These are phyloP conservation scores for Polylopha cassiicola DNA, from an alignment of 2,888 invertebrate species.

Conservation along the genomic window DNA sequence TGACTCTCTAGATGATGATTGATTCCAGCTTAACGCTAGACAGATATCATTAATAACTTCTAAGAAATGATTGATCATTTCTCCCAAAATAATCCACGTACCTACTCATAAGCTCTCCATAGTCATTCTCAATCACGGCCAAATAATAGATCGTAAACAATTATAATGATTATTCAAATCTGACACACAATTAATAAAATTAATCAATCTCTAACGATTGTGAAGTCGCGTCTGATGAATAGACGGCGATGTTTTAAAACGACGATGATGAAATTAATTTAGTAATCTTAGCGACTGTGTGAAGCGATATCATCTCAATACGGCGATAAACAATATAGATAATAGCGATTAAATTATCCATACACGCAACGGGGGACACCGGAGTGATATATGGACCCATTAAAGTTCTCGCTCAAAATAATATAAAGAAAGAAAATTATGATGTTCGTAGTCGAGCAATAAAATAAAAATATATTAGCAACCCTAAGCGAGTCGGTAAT, in stretches of 20 bases:
- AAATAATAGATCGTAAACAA: conserved; percentile 31
- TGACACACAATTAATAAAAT: conserved; percentile 25
- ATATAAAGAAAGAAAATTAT: conserved; percentile 62
- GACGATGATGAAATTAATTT: conserved; percentile 22
- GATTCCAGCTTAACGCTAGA: conserved; percentile 50
- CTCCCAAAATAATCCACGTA: conserved; percentile 42
- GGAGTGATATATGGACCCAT: conserved; percentile 58
- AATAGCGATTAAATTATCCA: conserved; percentile 56
- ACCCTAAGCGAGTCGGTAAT: conserved; percentile 60
- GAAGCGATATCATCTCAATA: conserved; percentile 30
- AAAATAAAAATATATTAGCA: conserved; percentile 61
- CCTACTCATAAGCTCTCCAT: conserved; percentile 29
- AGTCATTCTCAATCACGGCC: conserved; percentile 41
- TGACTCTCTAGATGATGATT: conserved; percentile 48
- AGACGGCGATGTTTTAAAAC: conserved; percentile 12
- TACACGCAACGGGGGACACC: conserved; percentile 55
- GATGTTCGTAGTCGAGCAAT: conserved; percentile 54
- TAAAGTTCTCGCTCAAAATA: conserved; percentile 56
- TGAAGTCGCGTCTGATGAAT: conserved; percentile 18
- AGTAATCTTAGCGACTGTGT: conserved; percentile 19
- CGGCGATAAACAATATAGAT: conserved; percentile 52
- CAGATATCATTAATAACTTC: conserved; percentile 64
- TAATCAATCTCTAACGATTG: conserved; percentile 27
- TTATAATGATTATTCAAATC: conserved; percentile 27
- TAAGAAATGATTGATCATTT: conserved; percentile 56